Base-by-base conservation (phyloP, 2,113 vertebrate species). In the Erythrocebus patas region DNA sequence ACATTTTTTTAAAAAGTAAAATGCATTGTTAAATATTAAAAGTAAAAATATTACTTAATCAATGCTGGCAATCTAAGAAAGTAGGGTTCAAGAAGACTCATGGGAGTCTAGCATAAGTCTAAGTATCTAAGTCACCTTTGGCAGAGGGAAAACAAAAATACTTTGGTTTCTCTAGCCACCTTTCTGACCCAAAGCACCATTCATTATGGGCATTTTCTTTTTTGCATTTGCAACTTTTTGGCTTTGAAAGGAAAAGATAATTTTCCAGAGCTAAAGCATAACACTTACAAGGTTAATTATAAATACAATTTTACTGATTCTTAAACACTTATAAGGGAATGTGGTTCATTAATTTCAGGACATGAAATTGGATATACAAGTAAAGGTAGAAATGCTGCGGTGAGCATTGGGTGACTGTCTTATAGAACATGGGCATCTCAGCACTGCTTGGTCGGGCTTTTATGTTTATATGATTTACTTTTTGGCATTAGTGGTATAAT, bases 41-140 rank as follows among this genome's bases (percentile, higher is more conserved):
- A 64, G 61, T 20, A 78, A 80, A 93, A 59, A 57, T 93, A 50
- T 94, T 89, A 81, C 45, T 94, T 93, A 88, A 75, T 95, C 20
- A 64, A 61, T 75, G 32, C 70, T 86, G 91, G 40, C n/a, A 73
- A 68, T 96, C 82, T 93, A 94, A 76, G 93, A 96, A 95, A 97
- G 80, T 4, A 48, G 35, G 22, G n/a, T 78, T 95, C 30, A 40
- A 79, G 82, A 91, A 89, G 78, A 81, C 57, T 68, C 61, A 61
- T 2, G 68, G 43, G 68, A 68, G 6, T 14, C 78, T 16, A 45
- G 55, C 18, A 94, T 68, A 82, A 76, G 35, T 57, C 50, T 25
- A 27, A 66, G 86, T 88, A 50, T 81, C 52, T 81, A 55, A 66
- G 43, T 90, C 43, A 92, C 27, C 64, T 35, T 68, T 80, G 82